Conservation (phyloP, 2,888 invertebrate species). For the Caenorhabditis macrosperma region DNA sequence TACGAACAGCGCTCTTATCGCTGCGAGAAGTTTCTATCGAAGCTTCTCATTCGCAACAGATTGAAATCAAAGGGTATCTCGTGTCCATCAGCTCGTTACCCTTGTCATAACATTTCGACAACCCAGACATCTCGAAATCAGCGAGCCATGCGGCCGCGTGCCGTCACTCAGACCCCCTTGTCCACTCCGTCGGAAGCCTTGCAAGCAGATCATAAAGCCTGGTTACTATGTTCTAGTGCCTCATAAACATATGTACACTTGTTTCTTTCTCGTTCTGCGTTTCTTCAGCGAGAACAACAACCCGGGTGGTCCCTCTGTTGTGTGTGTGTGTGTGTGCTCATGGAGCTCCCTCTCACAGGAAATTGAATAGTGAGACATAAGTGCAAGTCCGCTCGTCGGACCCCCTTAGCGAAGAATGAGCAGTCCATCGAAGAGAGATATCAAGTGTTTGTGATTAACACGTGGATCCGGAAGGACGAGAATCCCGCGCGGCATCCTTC, state of each 20-base stretch:
- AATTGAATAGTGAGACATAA: conserved; percentile 19
- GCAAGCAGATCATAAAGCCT: conserved; percentile 31
- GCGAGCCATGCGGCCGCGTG: conserved; percentile 2
- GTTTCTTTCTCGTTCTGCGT: conserved; percentile 2
- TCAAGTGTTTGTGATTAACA: conserved; percentile 3
- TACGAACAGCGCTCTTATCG: no score
- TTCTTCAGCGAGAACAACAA: neutral
- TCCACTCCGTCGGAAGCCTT: conserved; percentile 7
- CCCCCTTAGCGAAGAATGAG: neutral
- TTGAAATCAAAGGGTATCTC: neutral
- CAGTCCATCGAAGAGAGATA: neutral
- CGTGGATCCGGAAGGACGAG: neutral
- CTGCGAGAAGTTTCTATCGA: neutral
- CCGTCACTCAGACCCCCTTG: neutral
- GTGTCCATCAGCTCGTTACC: conserved; percentile 10
- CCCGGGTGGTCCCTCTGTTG: conserved; percentile 4
- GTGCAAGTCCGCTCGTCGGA: neutral
- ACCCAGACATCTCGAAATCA: neutral
- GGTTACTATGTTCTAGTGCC: conserved; percentile 28
- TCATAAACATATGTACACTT: conserved; percentile 35
- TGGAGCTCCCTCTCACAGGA: conserved; percentile 10
- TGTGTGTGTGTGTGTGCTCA: conserved; percentile 4
- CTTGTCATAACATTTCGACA: conserved; percentile 5
- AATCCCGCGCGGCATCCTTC: neutral
- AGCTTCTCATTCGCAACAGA: neutral